Conservation (phyloP, 2,113 vertebrate species). For the Cacatua alba region DNA sequence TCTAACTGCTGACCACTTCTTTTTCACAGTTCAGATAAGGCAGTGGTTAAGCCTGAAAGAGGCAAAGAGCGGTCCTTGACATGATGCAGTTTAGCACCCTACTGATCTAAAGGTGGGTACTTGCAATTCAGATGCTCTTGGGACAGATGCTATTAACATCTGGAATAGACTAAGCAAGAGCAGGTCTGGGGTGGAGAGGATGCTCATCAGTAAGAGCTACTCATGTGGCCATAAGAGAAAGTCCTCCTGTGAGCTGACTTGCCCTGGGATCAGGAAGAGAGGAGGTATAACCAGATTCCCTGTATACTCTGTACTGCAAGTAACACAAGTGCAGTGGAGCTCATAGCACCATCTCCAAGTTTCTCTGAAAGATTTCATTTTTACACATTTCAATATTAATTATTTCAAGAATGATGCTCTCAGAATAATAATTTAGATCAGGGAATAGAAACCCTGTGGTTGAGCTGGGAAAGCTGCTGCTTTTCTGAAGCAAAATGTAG, state of each 20-base stretch:
- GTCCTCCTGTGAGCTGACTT: not conserved
- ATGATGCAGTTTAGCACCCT: not conserved
- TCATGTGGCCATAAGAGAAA: not conserved
- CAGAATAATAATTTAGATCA: not conserved
- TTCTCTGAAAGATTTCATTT: not conserved
- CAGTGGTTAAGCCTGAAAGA: not conserved
- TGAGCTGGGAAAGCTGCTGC: not conserved
- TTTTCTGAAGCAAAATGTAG: not conserved
- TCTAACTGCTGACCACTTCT: not conserved
- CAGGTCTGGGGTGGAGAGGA: not conserved
- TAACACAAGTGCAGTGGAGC: not conserved
- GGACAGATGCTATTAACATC: not conserved
- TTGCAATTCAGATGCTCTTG: not conserved
- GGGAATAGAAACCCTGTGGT: not conserved
- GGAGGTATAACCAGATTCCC: not conserved
- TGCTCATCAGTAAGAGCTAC: not conserved
- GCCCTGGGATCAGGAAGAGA: not conserved
- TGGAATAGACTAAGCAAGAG: not conserved
- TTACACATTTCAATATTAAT: not conserved
- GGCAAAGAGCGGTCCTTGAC: not conserved
- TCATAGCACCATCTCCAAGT: no score
- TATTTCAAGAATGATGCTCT: not conserved
- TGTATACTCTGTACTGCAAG: fast-evolving
- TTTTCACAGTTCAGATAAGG: not conserved
- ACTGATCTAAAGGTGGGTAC: not conserved